phyloP scores from a whole-genome alignment of 2,113 vertebrate species.

The Pseudorasbora parva region DNA sequence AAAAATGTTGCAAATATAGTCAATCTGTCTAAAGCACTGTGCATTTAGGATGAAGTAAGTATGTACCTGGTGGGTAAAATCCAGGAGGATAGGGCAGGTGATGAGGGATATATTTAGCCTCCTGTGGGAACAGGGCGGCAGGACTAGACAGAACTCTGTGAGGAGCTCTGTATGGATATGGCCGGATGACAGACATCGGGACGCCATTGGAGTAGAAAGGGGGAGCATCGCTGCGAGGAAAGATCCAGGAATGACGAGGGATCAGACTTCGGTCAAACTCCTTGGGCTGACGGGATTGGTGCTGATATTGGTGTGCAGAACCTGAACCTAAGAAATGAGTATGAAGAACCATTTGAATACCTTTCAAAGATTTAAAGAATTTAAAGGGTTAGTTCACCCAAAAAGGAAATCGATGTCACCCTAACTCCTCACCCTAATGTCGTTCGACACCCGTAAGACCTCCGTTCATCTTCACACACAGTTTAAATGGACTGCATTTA shows the following conservation, averaged over 20 bases:
- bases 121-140: constrained; percentile 67
- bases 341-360: not conserved
- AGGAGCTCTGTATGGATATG: constrained; percentile 62
- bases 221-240: constrained; percentile 64
- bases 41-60: not conserved
- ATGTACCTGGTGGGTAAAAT: constrained; percentile 74
- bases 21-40: not conserved
- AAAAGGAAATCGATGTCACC: too few relatives aligned
- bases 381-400: too few relatives aligned
- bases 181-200: constrained; percentile 66
- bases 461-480: too few relatives aligned
- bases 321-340: constrained; percentile 63
- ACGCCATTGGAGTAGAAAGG: constrained; percentile 69
- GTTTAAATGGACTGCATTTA: too few relatives aligned
- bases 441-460: too few relatives aligned
- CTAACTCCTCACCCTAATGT: too few relatives aligned
- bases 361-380: not conserved
- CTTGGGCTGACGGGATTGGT: constrained; percentile 58
- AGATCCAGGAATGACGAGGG: constrained; percentile 71
- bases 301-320: constrained; percentile 65
- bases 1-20: too few relatives aligned
- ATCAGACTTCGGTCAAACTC: constrained; percentile 69
- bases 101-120: constrained; percentile 63
- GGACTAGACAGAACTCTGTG: constrained; percentile 66
- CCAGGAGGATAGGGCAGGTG: constrained; percentile 69